phyloP scores from a whole-genome alignment of 2,797 vertebrate species.

The Amblyraja radiata region DNA sequence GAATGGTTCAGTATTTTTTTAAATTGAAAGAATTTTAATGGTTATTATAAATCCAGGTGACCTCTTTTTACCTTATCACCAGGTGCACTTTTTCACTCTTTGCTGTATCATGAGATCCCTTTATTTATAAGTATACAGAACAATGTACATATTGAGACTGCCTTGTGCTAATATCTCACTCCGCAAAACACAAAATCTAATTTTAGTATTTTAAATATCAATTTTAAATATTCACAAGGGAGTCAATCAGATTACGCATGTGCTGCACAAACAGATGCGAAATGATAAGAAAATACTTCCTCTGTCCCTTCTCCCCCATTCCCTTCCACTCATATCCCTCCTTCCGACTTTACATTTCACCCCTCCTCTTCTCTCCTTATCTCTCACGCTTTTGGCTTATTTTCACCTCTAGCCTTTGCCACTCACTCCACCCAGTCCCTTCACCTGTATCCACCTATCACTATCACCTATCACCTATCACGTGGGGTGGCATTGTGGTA shows the following conservation, averaged over 20 bases:
- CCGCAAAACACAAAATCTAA: neutral
- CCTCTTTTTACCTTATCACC: neutral
- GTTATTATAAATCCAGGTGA: neutral
- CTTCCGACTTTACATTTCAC: neutral
- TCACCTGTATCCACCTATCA: too few relatives aligned
- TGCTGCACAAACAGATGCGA: neutral
- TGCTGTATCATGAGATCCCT: neutral
- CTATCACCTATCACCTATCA: too few relatives aligned
- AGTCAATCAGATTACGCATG: too few relatives aligned
- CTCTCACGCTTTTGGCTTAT: neutral
- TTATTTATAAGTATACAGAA: neutral
- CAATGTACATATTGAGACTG: neutral
- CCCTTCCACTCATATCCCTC: too few relatives aligned
- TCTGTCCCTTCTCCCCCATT: too few relatives aligned
- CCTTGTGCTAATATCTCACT: neutral
- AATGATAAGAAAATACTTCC: neutral
- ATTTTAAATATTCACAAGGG: neutral
- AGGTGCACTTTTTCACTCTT: neutral
- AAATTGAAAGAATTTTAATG: constrained; percentile 28
- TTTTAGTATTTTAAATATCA: neutral
- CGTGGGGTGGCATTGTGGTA: too few relatives aligned
- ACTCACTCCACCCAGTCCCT: too few relatives aligned
- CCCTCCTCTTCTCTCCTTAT: neutral
- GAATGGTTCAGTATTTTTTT: neutral
- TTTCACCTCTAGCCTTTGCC: too few relatives aligned